These are phyloP conservation scores for Hippopotamyrus pictus DNA, from an alignment of 2,797 vertebrate genomes.

Conservation along the genomic window DNA sequence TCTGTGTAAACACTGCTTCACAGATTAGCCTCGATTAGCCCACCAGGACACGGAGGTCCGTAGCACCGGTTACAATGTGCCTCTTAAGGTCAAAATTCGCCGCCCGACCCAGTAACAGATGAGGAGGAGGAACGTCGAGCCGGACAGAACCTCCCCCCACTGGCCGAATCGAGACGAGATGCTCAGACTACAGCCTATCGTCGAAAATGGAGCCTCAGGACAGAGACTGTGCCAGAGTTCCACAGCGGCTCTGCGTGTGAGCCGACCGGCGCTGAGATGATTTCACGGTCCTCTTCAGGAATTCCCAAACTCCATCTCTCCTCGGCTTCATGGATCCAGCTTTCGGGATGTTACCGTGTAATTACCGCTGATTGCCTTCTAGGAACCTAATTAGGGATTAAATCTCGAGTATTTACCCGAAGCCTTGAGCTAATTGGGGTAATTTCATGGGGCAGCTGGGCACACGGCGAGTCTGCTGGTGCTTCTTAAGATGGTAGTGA, in stretches of 20 bases:
- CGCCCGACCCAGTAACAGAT: not conserved
- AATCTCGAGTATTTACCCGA: constrained; percentile 3
- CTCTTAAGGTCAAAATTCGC: not conserved
- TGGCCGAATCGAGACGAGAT: not conserved
- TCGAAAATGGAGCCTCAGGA: not conserved
- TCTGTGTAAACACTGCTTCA: not conserved
- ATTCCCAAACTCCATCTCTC: not conserved
- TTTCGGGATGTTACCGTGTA: not conserved
- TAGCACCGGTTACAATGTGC: not conserved
- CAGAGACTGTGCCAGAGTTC: not conserved
- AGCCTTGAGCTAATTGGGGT: not conserved
- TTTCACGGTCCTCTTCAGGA: not conserved
- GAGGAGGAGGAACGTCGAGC: not conserved
- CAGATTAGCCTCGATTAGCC: not conserved
- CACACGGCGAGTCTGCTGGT: not conserved
- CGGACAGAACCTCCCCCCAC: not conserved
- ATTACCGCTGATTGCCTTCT: constrained; percentile 33
- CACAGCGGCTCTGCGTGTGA: not conserved
- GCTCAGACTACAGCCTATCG: not conserved
- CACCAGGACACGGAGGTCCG: not conserved
- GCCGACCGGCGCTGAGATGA: not conserved
- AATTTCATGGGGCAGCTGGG: not conserved
- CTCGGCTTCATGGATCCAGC: not conserved
- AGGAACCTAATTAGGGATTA: constrained; percentile 13
- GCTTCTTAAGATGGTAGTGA: not conserved